phyloP scores from a whole-genome alignment of 1,140 invertebrate genomes.

The Nephila pilipes region DNA sequence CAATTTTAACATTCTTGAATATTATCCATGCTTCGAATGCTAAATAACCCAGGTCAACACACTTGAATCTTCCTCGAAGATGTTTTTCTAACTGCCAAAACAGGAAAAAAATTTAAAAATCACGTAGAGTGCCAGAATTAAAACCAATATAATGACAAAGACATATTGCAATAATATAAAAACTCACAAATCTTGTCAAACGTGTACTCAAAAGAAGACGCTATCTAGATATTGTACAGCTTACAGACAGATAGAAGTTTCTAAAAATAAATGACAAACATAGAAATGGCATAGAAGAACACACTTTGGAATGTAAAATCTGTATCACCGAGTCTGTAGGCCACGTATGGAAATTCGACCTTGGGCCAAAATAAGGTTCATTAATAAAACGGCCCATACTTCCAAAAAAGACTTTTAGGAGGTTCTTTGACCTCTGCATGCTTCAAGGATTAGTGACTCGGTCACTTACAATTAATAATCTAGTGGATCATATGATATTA shows the following conservation, averaged over 20 bases:
- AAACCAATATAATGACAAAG: not conserved
- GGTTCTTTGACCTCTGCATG: slow-evolving; percentile 7
- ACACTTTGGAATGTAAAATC: not conserved
- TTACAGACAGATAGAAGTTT: not conserved
- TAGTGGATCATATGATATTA: not conserved
- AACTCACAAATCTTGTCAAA: not conserved
- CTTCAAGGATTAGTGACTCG: not conserved
- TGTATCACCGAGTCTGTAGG: not conserved
- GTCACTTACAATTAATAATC: not conserved
- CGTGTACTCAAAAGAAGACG: not conserved
- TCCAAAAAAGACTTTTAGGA: not conserved
- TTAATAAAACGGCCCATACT: not conserved
- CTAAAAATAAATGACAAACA: not conserved
- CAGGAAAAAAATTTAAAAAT: not conserved
- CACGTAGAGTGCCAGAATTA: not conserved
- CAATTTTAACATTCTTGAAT: not conserved
- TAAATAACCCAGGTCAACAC: not conserved
- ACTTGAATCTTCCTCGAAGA: not conserved
- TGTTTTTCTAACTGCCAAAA: not conserved
- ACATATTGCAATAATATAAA: not conserved
- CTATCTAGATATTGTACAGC: not conserved
- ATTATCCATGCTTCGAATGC: not conserved
- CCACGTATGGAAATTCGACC: not conserved
- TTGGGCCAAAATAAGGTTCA: not conserved
- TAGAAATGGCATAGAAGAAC: not conserved